Percentiles rank a stretch among this genome's conserved stretches.
phyloP scores from a whole-genome alignment of 2,113 vertebrate genomes.

The Stomatorhinus ivindoensis region DNA sequence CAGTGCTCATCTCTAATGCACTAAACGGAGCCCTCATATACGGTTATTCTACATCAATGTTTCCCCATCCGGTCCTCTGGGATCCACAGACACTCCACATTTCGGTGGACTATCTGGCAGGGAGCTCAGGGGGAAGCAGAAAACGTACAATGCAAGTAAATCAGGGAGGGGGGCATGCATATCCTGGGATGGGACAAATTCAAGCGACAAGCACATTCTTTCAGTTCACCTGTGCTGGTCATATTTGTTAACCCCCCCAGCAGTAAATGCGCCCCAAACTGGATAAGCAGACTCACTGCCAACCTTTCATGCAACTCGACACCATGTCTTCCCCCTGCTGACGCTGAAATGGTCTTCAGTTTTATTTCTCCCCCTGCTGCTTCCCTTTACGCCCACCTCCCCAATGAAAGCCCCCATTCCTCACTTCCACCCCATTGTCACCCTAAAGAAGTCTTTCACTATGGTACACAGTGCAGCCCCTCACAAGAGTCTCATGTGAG shows the following conservation, averaged over 20 bases:
- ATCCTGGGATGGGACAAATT: neutral
- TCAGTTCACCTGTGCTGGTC: neutral
- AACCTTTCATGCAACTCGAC: neutral
- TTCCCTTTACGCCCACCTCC: neutral
- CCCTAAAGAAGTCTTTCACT: neutral
- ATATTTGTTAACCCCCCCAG: neutral
- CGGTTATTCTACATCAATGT: neutral
- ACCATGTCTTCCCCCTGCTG: neutral
- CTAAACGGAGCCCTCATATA: neutral
- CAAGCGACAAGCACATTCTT: neutral
- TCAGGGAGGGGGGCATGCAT: neutral
- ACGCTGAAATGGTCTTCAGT: neutral
- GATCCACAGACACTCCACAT: neutral
- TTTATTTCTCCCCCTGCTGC: neutral
- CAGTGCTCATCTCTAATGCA: neutral
- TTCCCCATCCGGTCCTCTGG: no score
- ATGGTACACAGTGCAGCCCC: neutral
- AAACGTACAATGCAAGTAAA: neutral
- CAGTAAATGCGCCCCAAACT: neutral
- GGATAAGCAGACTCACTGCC: neutral
- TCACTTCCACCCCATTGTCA: neutral
- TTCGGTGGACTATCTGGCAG: no score
- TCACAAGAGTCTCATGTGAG: neutral
- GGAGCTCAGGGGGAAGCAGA: neutral
- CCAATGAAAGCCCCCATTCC: neutral